Evolutionary conservation across 2,888 invertebrate species (phyloP).

Genomic region (Carterocephalus palaemon): DNA sequence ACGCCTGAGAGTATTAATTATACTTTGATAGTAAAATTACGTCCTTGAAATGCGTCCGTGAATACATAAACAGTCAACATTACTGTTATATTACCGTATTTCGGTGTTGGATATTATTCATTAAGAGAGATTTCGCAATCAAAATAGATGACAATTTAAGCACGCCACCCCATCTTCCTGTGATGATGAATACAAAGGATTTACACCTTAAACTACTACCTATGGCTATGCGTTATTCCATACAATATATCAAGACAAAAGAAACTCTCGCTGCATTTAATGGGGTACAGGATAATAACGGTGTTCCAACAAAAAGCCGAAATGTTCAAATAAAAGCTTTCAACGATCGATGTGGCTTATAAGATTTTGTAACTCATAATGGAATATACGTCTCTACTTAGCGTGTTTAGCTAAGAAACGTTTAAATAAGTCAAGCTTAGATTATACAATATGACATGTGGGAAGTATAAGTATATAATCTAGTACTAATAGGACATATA

Average conservation of each 20-base stretch:
- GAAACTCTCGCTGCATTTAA: slow-evolving; percentile 49
- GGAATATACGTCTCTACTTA: too few species aligned
- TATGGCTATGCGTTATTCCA: slow-evolving; percentile 48
- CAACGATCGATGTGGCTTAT: too few species aligned
- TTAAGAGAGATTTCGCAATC: slow-evolving; percentile 38
- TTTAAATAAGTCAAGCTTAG: too few species aligned
- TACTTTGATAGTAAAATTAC: too few species aligned
- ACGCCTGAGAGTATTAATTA: too few species aligned
- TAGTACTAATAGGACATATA: too few species aligned
- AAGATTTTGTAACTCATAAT: too few species aligned
- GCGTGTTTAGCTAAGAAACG: too few species aligned
- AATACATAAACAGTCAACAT: slow-evolving; percentile 27
- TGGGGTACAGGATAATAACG: slow-evolving; percentile 47
- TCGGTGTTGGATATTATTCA: slow-evolving; percentile 31
- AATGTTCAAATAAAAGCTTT: slow-evolving; percentile 38
- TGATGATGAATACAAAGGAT: slow-evolving; percentile 44
- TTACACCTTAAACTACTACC: slow-evolving; percentile 44
- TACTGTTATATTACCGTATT: slow-evolving; percentile 14
- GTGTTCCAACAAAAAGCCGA: slow-evolving; percentile 49
- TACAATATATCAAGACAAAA: slow-evolving; percentile 51
- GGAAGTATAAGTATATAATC: too few species aligned
- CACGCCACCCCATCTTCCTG: slow-evolving; percentile 26
- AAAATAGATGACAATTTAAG: slow-evolving; percentile 38
- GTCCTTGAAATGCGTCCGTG: slow-evolving; percentile 1
- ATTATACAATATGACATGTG: too few species aligned